phyloP scores from a whole-genome alignment of 2,113 vertebrate genomes.

The Microtus pennsylvanicus region DNA sequence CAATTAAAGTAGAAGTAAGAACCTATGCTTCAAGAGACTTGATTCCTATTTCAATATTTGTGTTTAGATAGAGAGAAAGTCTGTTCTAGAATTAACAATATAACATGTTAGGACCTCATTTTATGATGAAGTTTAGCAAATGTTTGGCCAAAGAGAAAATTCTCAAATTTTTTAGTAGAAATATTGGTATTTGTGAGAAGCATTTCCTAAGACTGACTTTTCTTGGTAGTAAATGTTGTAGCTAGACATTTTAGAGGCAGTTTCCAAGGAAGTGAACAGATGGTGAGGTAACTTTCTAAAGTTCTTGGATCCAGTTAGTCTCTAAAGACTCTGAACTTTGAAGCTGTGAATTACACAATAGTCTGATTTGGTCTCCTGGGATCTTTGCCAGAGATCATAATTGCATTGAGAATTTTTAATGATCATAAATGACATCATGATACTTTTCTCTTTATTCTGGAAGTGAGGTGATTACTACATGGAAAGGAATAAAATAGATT shows the following conservation, averaged over 20 bases:
- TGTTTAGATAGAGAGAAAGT: conserved; percentile 26
- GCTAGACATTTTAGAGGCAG: conserved; percentile 33
- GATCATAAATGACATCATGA: conserved; percentile 61
- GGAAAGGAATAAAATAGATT: conserved; percentile 39
- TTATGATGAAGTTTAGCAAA: conserved; percentile 41
- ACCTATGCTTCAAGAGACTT: conserved; percentile 31
- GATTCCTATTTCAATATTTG: neutral
- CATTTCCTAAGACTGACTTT: conserved; percentile 48
- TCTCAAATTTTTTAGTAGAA: conserved; percentile 38
- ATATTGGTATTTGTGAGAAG: conserved; percentile 28
- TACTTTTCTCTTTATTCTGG: conserved; percentile 53
- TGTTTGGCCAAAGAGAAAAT: conserved; percentile 60
- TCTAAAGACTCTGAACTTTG: conserved; percentile 60
- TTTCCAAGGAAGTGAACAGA: conserved; percentile 60
- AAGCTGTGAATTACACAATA: conserved; percentile 63
- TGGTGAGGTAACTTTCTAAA: conserved; percentile 72
- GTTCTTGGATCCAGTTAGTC: conserved; percentile 57
- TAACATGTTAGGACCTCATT: neutral
- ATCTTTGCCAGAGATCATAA: conserved; percentile 67
- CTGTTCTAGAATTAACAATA: conserved; percentile 34
- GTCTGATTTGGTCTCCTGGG: conserved; percentile 60
- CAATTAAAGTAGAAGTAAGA: conserved; percentile 25
- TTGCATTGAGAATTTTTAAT: conserved; percentile 66
- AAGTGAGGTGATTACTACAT: conserved; percentile 49
- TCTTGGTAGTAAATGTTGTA: conserved; percentile 19